Evolutionary conservation across 2,888 invertebrate species (phyloP).

Genomic region (Dione vanillae): DNA sequence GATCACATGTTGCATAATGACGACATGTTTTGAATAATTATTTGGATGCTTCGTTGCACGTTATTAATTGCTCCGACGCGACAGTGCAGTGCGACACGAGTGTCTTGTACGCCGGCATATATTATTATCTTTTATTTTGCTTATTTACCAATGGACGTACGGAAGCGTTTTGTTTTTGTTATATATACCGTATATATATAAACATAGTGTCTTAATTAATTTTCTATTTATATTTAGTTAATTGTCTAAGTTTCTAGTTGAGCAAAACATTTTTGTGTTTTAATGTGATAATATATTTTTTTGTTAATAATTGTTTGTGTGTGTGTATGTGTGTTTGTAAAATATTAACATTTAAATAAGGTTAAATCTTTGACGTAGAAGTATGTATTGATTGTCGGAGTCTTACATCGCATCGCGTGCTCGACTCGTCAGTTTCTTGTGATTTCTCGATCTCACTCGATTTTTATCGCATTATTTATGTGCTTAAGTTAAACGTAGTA

Average conservation of each 20-base stretch:
- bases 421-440: slow-evolving; percentile 30
- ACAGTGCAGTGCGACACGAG: slow-evolving; percentile 39
- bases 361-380: slow-evolving; percentile 13
- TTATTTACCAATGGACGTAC: background rate
- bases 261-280: background rate
- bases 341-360: background rate
- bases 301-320: background rate
- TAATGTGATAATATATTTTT: background rate
- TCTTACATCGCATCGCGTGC: slow-evolving; percentile 29
- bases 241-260: background rate
- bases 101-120: slow-evolving; percentile 19
- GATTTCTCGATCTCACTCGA: slow-evolving; percentile 31
- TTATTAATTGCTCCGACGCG: slow-evolving; percentile 53
- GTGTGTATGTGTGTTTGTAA: background rate
- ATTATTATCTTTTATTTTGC: background rate
- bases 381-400: slow-evolving; percentile 23
- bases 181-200: background rate
- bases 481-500: background rate
- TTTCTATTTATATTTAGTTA: background rate
- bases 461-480: slow-evolving; percentile 14
- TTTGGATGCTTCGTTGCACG: slow-evolving; percentile 54
- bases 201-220: background rate
- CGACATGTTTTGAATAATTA: slow-evolving; percentile 48
- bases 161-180: background rate
- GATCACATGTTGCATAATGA: slow-evolving; percentile 42